phyloP scores from a whole-genome alignment of 30 jellyfish, hydroid and myxozoan genomes.

The Chironex yamaguchii region DNA sequence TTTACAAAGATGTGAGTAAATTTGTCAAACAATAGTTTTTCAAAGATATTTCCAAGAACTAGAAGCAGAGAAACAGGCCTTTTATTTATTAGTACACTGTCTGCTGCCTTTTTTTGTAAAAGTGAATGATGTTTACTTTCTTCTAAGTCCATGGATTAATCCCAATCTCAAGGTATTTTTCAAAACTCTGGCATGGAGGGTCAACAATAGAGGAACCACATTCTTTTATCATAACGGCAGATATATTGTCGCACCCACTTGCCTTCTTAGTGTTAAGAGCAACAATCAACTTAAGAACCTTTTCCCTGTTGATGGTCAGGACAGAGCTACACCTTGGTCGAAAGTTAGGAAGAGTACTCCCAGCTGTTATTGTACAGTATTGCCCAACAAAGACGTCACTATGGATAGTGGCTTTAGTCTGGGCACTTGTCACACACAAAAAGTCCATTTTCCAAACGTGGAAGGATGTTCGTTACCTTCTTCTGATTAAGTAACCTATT shows the following conservation, averaged over 20 bases:
- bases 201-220: constrained; percentile 37
- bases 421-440: too few species aligned
- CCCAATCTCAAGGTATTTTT: constrained; percentile 6
- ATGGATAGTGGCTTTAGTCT: too few species aligned
- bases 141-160: constrained; percentile 11
- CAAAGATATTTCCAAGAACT: constrained; percentile 46
- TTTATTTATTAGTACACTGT: background rate
- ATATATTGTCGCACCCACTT: constrained; percentile 25
- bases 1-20: constrained; percentile 9
- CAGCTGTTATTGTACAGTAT: too few species aligned
- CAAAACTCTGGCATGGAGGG: constrained; percentile 27
- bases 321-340: constrained; percentile 10
- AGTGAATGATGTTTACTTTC: constrained; percentile 24
- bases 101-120: constrained; percentile 49
- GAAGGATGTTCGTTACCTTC: too few species aligned
- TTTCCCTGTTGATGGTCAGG: constrained; percentile 3
- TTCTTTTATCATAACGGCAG: constrained; percentile 12
- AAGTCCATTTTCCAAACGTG: too few species aligned
- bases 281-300: constrained; percentile 15
- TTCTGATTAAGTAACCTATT: constrained; percentile 19
- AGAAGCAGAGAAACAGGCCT: constrained; percentile 55
- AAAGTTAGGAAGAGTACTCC: constrained; percentile 36
- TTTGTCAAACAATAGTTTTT: constrained; percentile 31
- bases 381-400: too few species aligned
- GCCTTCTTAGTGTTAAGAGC: constrained; percentile 39